Evolutionary conservation across 2,888 invertebrate species (phyloP).

Genomic region (Girardia tigrina): DNA sequence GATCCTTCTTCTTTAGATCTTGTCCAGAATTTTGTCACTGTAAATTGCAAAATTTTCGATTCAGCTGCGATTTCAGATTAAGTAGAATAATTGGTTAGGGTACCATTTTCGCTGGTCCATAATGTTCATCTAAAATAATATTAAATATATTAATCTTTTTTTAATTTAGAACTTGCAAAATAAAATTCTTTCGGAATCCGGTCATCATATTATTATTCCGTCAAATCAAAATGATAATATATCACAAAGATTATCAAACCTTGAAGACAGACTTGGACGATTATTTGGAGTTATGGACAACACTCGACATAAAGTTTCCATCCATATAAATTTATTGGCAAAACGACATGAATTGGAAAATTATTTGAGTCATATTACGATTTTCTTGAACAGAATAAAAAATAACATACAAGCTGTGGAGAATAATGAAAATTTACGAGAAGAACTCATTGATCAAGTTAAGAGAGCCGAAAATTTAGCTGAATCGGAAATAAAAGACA

Average conservation of each 20-base stretch:
- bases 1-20: too few relatives aligned
- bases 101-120: too few relatives aligned
- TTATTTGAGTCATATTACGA: not conserved
- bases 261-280: conserved; percentile 5
- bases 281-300: not conserved
- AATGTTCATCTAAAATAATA: too few relatives aligned
- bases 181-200: conserved; percentile 11
- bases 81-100: too few relatives aligned
- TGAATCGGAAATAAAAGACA: conserved; percentile 1
- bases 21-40: too few relatives aligned
- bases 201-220: not conserved
- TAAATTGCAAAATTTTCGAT: too few relatives aligned
- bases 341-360: not conserved
- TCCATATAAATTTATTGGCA: not conserved
- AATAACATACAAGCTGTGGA: not conserved
- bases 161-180: not conserved
- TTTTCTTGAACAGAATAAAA: not conserved
- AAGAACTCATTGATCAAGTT: conserved; percentile 24
- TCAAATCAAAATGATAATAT: not conserved
- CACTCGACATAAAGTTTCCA: not conserved
- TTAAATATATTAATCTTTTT: too few relatives aligned
- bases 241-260: not conserved
- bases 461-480: conserved; percentile 9
- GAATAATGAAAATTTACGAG: conserved; percentile 5
- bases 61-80: too few relatives aligned